These are phyloP conservation scores for Amazona ochrocephala DNA, from an alignment of 2,797 vertebrate species.

Conservation along the genomic window DNA sequence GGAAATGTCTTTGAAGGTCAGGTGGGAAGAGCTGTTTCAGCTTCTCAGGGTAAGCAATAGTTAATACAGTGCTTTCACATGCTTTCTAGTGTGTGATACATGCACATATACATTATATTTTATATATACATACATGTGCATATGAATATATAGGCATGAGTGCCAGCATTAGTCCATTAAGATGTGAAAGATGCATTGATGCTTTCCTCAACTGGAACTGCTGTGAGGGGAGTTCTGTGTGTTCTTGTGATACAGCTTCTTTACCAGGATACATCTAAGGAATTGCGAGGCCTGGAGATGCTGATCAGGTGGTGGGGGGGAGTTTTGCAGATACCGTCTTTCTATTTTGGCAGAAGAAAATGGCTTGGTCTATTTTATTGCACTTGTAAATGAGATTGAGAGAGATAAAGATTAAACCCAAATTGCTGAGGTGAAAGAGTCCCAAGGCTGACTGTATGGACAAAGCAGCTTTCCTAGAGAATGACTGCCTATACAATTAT, in stretches of 20 bases:
- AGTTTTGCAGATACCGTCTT: not conserved
- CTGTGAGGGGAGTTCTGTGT: rapidly evolving
- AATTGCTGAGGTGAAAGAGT: not conserved
- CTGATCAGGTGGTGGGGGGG: not conserved
- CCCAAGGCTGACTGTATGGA: not conserved
- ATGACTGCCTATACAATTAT: not conserved
- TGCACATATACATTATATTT: not conserved
- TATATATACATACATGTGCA: rapidly evolving
- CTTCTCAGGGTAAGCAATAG: not conserved
- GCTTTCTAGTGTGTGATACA: rapidly evolving
- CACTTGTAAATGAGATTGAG: not conserved
- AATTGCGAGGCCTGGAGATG: not conserved
- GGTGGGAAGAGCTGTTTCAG: not conserved
- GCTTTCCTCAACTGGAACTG: not conserved
- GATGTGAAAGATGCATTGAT: not conserved
- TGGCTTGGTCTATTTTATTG: not conserved
- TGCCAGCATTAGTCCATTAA: not conserved
- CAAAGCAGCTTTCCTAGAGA: not conserved
- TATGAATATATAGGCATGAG: not conserved
- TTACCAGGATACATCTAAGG: not conserved
- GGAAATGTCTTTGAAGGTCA: not conserved
- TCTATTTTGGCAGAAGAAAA: not conserved
- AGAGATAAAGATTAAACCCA: not conserved
- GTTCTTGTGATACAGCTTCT: not conserved
- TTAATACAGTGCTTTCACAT: not conserved